Conservation (phyloP, 2,797 vertebrate genomes). For the Ficedula albicollis region DNA sequence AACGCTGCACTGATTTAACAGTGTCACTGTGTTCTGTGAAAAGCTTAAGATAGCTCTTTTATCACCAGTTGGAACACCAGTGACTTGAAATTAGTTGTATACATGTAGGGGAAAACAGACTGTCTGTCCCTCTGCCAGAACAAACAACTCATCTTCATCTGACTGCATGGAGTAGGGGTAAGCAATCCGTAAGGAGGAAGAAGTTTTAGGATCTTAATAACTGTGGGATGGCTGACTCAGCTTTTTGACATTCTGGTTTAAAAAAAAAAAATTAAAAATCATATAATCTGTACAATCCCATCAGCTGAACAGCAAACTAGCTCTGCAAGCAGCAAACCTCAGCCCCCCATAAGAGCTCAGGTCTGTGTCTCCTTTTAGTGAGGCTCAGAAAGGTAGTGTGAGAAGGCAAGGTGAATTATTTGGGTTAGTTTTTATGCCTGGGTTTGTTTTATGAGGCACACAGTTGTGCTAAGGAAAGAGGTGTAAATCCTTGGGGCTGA, state of each 20-base stretch:
- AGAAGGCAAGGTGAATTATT: background rate
- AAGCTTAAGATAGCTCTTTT: conserved; percentile 59
- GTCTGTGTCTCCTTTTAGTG: background rate
- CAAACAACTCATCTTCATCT: conserved; percentile 62
- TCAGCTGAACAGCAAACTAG: background rate
- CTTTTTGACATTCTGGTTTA: background rate
- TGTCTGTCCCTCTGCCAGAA: conserved; percentile 64
- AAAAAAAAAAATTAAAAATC: background rate
- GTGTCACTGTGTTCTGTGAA: conserved; percentile 60
- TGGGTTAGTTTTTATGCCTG: background rate
- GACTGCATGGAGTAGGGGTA: conserved; percentile 21
- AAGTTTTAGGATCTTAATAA: conserved; percentile 22
- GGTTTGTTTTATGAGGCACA: background rate
- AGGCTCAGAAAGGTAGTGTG: fast-evolving
- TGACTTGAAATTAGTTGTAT: conserved; percentile 57
- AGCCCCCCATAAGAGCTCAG: background rate
- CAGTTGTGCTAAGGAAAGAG: background rate
- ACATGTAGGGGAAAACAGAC: conserved; percentile 51
- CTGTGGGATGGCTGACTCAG: conserved; percentile 47
- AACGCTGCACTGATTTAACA: conserved; percentile 53
- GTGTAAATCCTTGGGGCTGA: background rate
- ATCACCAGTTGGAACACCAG: conserved; percentile 56
- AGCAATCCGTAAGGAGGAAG: background rate
- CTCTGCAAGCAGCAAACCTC: background rate
- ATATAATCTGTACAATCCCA: background rate